A percentile compares a stretch with the other conserved stretches of the same genome.
Conservation (phyloP, 2,888 invertebrate genomes). For the Ephialtes manifestator region DNA sequence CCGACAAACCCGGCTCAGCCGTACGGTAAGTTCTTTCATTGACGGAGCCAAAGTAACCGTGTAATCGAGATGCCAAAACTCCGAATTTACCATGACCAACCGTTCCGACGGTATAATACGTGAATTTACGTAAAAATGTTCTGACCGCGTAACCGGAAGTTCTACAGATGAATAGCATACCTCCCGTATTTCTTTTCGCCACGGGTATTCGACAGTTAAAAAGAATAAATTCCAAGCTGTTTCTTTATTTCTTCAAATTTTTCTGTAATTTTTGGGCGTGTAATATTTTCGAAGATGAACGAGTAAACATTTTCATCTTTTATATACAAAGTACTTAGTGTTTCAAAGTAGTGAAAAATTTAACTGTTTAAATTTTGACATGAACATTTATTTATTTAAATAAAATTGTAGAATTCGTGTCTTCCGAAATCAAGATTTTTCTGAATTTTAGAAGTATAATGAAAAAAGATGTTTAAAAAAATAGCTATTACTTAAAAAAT, state of each 20-base stretch:
- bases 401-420: no score
- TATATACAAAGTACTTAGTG: not conserved
- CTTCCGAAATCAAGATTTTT: no score
- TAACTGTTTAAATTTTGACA: no score
- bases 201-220: constrained; percentile 5
- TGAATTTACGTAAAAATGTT: constrained; percentile 27
- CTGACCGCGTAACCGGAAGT: constrained; percentile 45
- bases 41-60: constrained; percentile 82
- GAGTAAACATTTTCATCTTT: not conserved
- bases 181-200: not conserved
- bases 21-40: constrained; percentile 73
- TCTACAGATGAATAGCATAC: constrained; percentile 31
- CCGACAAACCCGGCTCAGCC: constrained; percentile 25
- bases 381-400: no score
- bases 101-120: constrained; percentile 38
- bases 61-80: constrained; percentile 78
- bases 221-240: not conserved
- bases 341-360: no score
- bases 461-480: no score
- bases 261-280: not conserved
- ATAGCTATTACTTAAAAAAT: no score
- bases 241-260: not conserved
- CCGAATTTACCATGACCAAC: constrained; percentile 60
- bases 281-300: no score
- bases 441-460: no score